Base-by-base conservation (phyloP, 2,113 vertebrate genomes). In the Vulpes lagopus region DNA sequence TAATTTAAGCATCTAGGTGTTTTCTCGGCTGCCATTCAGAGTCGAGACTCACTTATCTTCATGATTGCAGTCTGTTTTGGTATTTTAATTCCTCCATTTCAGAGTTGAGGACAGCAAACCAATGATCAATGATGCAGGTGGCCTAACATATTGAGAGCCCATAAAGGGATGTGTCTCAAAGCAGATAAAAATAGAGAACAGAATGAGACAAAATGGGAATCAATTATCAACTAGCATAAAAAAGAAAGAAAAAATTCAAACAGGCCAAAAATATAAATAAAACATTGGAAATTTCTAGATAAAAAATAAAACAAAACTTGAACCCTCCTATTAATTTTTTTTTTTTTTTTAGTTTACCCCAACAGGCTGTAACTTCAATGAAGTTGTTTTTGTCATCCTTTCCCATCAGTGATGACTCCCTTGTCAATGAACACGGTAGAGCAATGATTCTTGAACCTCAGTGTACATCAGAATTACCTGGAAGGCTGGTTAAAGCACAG, bases 61-160 rank as follows among this genome's bases (percentile, higher is more conserved):
- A 64, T 49, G 57, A 65, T 35, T 91, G 65, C 15, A 38, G 62
- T 74, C 76, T 81, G 51, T 27, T 60, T 78, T 2, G 12, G 43
- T n/a, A 59, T 86, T 91, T 76, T 84, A 83, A 49, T 76, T 78
- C 83, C 35, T 91, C 60, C 17, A 9, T 91, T 86, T 96, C 62
- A 30, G 53, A 38, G 30, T 59, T 14, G 23, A 92, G 79, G 38
- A 51, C 43, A 51, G 71, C 11, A 43, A 93, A 64, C 38, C 71
- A 79, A 49, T 27, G 27, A 27, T 83, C 86, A 86, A 12, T 17
- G 85, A 62, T 15, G n/a, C 27, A 82, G 73, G 55, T 57, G 78
- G 71, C 57, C 17, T 17, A 78, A 8, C 11, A 51, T 57, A 60
- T 1, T 15, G 35, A 92, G 69, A 51, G 25, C 23, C 57, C 27